phyloP scores from a whole-genome alignment of 2,797 vertebrate species.

The Dendrocincla fuliginosa region DNA sequence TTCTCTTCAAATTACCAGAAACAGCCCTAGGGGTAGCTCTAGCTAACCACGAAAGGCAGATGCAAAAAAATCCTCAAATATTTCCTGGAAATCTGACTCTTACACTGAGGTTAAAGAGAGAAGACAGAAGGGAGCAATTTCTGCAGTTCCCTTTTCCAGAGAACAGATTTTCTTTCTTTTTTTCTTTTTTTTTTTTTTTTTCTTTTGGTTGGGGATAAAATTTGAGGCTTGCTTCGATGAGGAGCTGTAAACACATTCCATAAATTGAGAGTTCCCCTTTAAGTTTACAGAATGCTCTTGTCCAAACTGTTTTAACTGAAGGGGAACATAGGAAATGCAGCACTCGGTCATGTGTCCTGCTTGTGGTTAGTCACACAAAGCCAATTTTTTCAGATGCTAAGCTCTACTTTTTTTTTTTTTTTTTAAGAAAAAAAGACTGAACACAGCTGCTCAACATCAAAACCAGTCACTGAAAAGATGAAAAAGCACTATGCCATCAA shows the following conservation, averaged over 20 bases:
- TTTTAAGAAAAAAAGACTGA: neutral
- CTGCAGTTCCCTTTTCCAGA: neutral
- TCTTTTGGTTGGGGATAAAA: neutral
- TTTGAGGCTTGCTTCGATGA: neutral
- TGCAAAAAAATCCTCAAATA: neutral
- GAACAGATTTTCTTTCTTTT: neutral
- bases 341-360: slow-evolving; percentile 33
- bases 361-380: slow-evolving; percentile 40
- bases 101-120: neutral
- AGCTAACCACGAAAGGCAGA: neutral
- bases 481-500: neutral
- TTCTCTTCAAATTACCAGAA: neutral
- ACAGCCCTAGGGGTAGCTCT: neutral
- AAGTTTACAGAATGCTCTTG: neutral
- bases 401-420: neutral
- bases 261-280: neutral
- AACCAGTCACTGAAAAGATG: neutral
- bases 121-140: neutral
- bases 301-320: neutral
- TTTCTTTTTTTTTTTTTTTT: no score
- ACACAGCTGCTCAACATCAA: slow-evolving; percentile 38
- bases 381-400: slow-evolving; percentile 42
- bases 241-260: neutral
- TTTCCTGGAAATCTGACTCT: slow-evolving; percentile 19
- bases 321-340: neutral